These are phyloP conservation scores for Knipowitschia caucasica DNA, from an alignment of 2,797 vertebrate genomes.

Conservation along the genomic window DNA sequence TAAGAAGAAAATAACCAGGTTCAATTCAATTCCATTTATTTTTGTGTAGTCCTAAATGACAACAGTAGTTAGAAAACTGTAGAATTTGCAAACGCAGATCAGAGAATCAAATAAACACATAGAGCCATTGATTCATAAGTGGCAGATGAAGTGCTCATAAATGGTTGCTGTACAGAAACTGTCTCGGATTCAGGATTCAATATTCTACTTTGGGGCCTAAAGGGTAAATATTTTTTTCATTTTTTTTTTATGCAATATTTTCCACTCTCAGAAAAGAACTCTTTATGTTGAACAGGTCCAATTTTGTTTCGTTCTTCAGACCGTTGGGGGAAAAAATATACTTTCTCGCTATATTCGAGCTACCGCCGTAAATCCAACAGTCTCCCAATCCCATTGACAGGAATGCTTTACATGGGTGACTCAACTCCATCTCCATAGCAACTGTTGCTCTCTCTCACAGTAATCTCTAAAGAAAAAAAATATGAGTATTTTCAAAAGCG, in stretches of 20 bases:
- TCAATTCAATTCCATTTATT: too few species aligned
- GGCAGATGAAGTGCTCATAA: too few species aligned
- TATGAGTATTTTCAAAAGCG: slow-evolving; percentile 48
- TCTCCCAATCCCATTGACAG: slow-evolving; percentile 52
- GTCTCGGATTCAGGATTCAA: too few species aligned
- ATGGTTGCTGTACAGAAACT: too few species aligned
- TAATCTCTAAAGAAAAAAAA: slow-evolving; percentile 58
- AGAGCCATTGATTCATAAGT: too few species aligned
- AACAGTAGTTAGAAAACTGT: too few species aligned
- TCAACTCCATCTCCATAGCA: slow-evolving; percentile 76
- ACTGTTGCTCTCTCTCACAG: slow-evolving; percentile 69
- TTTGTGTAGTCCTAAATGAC: too few species aligned
- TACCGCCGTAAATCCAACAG: slow-evolving; percentile 28
- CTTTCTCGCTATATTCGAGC: slow-evolving; percentile 34
- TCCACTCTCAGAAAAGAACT: neutral
- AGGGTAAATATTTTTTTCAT: too few species aligned
- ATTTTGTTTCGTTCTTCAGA: slow-evolving; percentile 10
- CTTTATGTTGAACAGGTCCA: neutral
- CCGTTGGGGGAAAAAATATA: slow-evolving; percentile 13
- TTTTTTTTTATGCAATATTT: neutral
- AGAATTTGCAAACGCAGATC: too few species aligned
- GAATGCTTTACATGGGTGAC: slow-evolving; percentile 62
- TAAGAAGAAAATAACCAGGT: too few species aligned
- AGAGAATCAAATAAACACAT: too few species aligned
- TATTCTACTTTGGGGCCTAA: too few species aligned